Evolutionary conservation across 2,888 invertebrate species (phyloP).

Genomic region (Lasioglossum lativentre): DNA sequence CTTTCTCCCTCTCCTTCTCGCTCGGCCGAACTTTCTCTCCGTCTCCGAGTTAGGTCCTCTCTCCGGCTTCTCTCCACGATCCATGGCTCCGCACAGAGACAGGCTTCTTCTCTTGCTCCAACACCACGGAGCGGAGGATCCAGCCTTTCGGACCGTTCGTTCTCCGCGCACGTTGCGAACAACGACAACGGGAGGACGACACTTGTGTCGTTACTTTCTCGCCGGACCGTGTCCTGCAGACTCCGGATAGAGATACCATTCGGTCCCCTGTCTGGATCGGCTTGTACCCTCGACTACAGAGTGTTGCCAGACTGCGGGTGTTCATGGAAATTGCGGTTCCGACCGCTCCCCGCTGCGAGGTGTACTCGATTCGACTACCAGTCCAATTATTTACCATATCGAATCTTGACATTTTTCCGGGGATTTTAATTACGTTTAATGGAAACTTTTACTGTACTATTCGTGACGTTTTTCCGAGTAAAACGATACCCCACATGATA

Average conservation of each 20-base stretch:
- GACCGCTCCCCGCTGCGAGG: neutral
- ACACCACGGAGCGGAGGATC: neutral
- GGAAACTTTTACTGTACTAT: neutral
- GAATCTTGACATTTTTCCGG: neutral
- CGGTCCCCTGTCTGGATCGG: neutral
- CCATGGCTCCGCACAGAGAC: neutral
- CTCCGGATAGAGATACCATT: constrained; percentile 39
- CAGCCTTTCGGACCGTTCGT: constrained; percentile 17
- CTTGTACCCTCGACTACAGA: neutral
- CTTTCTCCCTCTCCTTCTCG: constrained; percentile 52
- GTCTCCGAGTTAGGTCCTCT: neutral
- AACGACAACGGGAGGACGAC: constrained; percentile 62
- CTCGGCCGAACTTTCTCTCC: neutral
- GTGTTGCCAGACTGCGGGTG: neutral
- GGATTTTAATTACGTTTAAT: neutral
- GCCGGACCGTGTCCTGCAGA: constrained; percentile 21
- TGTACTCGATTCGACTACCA: neutral
- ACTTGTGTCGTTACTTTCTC: constrained; percentile 57
- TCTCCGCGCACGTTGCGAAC: constrained; percentile 35
- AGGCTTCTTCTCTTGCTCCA: neutral
- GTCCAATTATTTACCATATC: neutral
- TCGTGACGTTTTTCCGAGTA: neutral
- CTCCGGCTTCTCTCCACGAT: neutral
- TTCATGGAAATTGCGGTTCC: neutral
- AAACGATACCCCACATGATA: neutral